Evolutionary conservation across 2,113 vertebrate genomes (phyloP).

Genomic region (Raja brachyura): DNA sequence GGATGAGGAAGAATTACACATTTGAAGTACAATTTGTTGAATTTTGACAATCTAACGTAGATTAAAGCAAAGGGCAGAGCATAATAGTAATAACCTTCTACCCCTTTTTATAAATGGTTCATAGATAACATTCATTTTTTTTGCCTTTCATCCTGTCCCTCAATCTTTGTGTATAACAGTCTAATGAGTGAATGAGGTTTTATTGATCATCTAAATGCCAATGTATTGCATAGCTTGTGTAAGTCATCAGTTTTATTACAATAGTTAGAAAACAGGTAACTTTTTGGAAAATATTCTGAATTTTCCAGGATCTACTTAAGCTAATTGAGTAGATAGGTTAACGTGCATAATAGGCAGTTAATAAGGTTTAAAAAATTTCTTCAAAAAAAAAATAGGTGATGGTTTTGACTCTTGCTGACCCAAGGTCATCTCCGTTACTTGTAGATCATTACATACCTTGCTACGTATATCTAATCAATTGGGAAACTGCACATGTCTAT

Average conservation of each 20-base stretch:
- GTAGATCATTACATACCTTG: slow-evolving; percentile 1
- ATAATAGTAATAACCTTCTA: background rate
- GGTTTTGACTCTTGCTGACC: slow-evolving; percentile 2
- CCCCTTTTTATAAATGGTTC: background rate
- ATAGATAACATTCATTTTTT: background rate
- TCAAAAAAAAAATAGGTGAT: no score
- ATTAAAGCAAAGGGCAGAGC: background rate
- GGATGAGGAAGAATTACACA: background rate
- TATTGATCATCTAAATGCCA: background rate
- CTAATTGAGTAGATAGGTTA: background rate
- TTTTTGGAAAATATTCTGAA: background rate
- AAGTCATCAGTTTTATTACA: background rate
- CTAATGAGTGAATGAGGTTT: background rate
- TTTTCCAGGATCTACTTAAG: background rate
- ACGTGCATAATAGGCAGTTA: background rate
- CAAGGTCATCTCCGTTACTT: background rate
- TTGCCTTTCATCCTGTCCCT: background rate
- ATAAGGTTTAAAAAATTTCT: background rate
- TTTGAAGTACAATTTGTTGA: background rate
- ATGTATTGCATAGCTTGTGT: background rate
- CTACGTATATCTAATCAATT: background rate
- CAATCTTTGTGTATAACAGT: background rate
- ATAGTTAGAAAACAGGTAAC: background rate
- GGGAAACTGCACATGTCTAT: background rate
- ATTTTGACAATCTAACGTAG: background rate